These are phyloP conservation scores for Moxostoma hubbsi DNA, from an alignment of 2,797 vertebrate species.

Conservation along the genomic window DNA sequence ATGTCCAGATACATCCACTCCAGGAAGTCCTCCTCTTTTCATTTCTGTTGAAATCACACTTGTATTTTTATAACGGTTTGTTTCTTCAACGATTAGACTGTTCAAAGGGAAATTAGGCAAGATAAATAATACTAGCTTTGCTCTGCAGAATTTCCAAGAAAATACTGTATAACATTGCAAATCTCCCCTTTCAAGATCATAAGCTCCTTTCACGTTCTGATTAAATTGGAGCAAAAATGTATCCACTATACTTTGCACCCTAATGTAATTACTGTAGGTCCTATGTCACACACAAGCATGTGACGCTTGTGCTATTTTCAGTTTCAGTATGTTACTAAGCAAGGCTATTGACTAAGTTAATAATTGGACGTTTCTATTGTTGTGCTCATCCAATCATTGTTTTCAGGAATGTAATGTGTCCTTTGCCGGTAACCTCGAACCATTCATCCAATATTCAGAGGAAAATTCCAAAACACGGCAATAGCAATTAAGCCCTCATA, in stretches of 20 bases:
- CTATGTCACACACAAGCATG: conserved; percentile 8
- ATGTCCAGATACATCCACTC: background rate
- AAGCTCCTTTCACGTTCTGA: background rate
- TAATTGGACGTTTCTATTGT: conserved; percentile 12
- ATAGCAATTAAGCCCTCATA: background rate
- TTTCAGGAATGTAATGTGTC: background rate
- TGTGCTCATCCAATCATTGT: background rate
- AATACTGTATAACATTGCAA: background rate
- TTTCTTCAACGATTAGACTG: background rate
- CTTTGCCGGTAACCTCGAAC: background rate
- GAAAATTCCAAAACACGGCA: background rate
- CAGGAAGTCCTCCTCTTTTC: conserved; percentile 1
- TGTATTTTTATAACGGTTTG: background rate
- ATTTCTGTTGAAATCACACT: conserved; percentile 8
- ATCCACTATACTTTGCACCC: conserved; percentile 11
- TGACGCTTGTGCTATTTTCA: conserved; percentile 36
- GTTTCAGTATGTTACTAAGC: conserved; percentile 15
- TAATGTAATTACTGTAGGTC: conserved; percentile 36
- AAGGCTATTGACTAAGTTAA: conserved; percentile 5
- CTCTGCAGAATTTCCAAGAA: background rate
- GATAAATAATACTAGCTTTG: background rate
- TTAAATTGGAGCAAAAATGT: background rate
- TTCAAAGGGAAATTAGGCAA: background rate
- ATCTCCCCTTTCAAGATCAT: background rate
- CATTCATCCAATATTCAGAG: no score